phyloP scores from a whole-genome alignment of 2,888 invertebrate genomes.

The Synanthedon vespiformis region DNA sequence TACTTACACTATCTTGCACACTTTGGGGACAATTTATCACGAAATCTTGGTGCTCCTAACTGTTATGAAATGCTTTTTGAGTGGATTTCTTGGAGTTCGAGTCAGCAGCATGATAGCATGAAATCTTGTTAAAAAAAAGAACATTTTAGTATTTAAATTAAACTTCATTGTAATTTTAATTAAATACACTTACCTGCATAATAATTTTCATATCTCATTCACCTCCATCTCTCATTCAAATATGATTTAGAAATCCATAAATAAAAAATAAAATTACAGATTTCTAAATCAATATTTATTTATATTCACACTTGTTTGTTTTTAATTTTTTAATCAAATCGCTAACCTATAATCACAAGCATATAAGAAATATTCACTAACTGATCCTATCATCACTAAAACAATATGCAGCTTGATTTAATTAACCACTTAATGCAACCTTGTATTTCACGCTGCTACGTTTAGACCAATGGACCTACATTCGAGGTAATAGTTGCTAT shows the following conservation, averaged over 20 bases:
- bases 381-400: neutral
- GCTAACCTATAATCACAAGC: too few relatives aligned
- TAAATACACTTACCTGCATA: too few relatives aligned
- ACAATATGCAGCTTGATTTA: neutral
- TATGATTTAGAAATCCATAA: too few relatives aligned
- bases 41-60: neutral
- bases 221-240: too few relatives aligned
- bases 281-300: too few relatives aligned
- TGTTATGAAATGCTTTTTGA: neutral
- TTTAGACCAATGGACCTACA: constrained; percentile 62
- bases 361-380: too few relatives aligned
- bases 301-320: too few relatives aligned
- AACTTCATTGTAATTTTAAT: too few relatives aligned
- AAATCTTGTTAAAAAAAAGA: neutral
- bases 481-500: constrained; percentile 66
- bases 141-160: too few relatives aligned
- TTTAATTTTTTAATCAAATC: too few relatives aligned
- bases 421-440: constrained; percentile 7
- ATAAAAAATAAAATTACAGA: too few relatives aligned
- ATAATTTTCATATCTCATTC: too few relatives aligned
- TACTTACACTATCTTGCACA: neutral
- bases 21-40: constrained; percentile 3
- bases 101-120: constrained; percentile 7
- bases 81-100: neutral
- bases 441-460: constrained; percentile 55